A percentile compares a stretch with the other conserved stretches of the same genome.
Evolutionary conservation across 2,797 vertebrate genomes (phyloP).

Genomic region (Aplochiton taeniatus): DNA sequence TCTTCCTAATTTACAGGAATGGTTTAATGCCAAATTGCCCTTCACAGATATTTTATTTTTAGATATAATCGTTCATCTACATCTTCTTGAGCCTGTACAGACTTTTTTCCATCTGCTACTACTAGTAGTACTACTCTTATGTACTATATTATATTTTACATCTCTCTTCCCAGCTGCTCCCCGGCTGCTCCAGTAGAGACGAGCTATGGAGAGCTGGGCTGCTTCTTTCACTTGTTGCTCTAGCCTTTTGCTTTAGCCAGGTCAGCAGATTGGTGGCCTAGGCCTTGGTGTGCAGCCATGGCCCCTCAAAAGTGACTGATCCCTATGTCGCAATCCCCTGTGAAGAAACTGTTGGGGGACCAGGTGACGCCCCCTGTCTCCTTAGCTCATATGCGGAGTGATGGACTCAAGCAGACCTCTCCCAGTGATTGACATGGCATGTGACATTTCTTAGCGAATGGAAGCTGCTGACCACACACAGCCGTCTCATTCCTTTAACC

Average conservation of each 20-base stretch:
- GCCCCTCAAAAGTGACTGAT: conserved; percentile 40
- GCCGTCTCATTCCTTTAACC: conserved; percentile 49
- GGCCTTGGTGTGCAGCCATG: background rate
- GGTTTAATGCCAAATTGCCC: too few relatives aligned
- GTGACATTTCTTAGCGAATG: conserved; percentile 19
- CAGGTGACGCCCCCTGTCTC: conserved; percentile 28
- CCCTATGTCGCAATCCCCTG: conserved; percentile 35
- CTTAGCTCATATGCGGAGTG: conserved; percentile 16
- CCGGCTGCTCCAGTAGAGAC: background rate
- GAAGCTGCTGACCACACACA: conserved; percentile 66
- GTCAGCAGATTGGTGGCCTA: conserved; percentile 45
- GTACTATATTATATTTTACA: too few relatives aligned
- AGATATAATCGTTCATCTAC: too few relatives aligned
- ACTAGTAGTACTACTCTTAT: too few relatives aligned
- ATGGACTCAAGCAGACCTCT: conserved; percentile 14
- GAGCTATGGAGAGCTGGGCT: background rate
- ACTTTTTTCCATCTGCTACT: too few relatives aligned
- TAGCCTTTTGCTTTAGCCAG: conserved; percentile 23
- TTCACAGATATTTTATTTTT: too few relatives aligned
- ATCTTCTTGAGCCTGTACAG: too few relatives aligned
- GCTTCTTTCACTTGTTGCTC: conserved; percentile 41
- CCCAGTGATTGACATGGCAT: conserved; percentile 33
- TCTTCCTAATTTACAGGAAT: too few relatives aligned
- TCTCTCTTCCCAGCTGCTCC: too few relatives aligned
- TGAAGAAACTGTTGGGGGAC: conserved; percentile 28